These are phyloP conservation scores for Leptinotarsa tumamoca DNA, from an alignment of 2,888 invertebrate genomes.

Conservation along the genomic window DNA sequence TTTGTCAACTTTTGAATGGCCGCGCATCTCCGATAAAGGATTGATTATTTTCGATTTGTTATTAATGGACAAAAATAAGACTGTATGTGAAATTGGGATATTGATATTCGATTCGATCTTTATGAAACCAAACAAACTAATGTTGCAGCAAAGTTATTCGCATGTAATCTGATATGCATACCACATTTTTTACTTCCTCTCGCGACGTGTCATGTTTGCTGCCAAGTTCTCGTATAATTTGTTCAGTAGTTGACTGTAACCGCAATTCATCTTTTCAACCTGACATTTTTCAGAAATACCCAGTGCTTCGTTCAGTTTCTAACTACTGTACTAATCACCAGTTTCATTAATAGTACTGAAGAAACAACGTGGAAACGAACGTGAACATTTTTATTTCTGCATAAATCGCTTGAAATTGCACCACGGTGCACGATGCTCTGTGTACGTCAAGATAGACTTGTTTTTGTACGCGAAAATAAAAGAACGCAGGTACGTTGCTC, in stretches of 20 bases:
- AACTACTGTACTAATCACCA: constrained; percentile 11
- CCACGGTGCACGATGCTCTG: constrained; percentile 12
- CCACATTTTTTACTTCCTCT: constrained; percentile 4
- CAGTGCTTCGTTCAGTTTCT: neutral
- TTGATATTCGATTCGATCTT: too few species aligned
- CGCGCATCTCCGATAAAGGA: too few species aligned
- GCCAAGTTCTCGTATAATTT: neutral
- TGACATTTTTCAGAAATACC: constrained; percentile 3
- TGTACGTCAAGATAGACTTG: constrained; percentile 14
- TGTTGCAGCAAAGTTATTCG: neutral
- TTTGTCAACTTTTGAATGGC: too few species aligned
- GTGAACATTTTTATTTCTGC: constrained; percentile 8
- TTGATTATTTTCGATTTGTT: too few species aligned
- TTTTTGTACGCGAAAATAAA: constrained; percentile 9
- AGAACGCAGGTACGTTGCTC: constrained; percentile 14
- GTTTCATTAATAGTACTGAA: neutral
- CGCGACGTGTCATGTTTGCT: constrained; percentile 1
- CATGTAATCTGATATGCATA: constrained; percentile 1
- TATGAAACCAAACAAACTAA: neutral
- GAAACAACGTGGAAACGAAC: neutral
- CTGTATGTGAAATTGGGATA: too few species aligned
- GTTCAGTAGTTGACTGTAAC: neutral
- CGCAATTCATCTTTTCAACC: neutral
- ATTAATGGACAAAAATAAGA: too few species aligned
- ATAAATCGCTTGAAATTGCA: constrained; percentile 9